Evolutionary conservation across 2,113 vertebrate species (phyloP), one percentile per base, ranked within the genome.

Genomic region (Hippocampus zosterae): DNA sequence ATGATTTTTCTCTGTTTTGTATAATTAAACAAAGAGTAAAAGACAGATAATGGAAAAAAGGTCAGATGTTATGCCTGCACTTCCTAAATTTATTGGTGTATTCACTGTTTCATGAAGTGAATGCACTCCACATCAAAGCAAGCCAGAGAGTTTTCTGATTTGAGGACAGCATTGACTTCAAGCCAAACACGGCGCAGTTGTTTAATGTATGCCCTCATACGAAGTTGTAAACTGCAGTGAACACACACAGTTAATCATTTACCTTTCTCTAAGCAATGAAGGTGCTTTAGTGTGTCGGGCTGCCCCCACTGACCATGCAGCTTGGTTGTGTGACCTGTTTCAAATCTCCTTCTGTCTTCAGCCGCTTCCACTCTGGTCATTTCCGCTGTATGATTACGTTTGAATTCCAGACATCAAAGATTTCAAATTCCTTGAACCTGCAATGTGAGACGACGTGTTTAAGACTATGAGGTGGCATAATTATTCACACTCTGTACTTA

Each of bases 381-480:
- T 88, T 88, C 87, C 84, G 66, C 73, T 77, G 69, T 37, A 29
- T 77, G 78, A 83, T 71, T 71, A 73, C 69, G 77, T 48, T 66
- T 76, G 65, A 84, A 84, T 81, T 82, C 81, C 78, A 80, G 70
- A 86, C 80, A 78, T 79, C 82, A 82, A 83, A 82, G 65, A 68
- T 82, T 74, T 73, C 68, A 65, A 68, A 79, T 77, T 81, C 80
- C 76, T 25, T 71, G 71, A 40, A 65, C 73, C 75, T 84, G 78
- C 7, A 4, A 74, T 57, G 72, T 72, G 18, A 60, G 48, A 73
- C 44, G 64, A 67, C 71, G 27, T 50, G 64, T 59, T 62, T 68
- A 53, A 67, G 53, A 23, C 15, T 16, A 50, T 27, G 5, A 5
- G 46, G 46, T 50, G 15, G 16, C 48, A 50, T 8, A 50, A 50